Evolutionary conservation across 2,888 invertebrate genomes (phyloP).

Genomic region (Nowickia ferox): DNA sequence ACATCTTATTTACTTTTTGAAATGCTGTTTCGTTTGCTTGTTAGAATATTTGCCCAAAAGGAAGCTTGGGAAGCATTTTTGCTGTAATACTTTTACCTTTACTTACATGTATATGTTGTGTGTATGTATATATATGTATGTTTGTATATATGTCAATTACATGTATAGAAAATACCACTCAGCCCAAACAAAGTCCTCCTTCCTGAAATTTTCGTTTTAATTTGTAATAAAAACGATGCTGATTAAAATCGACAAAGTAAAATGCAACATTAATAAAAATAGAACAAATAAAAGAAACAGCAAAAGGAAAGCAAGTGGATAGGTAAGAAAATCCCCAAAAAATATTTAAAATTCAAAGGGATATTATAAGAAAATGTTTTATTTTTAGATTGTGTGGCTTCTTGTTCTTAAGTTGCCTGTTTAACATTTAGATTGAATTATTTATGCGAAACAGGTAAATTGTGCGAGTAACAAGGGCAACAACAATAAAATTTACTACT

Average conservation of each 20-base stretch:
- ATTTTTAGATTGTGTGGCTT: neutral
- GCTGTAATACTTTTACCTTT: too few relatives aligned
- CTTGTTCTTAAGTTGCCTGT: neutral
- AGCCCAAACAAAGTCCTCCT: too few relatives aligned
- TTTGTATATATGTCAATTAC: too few relatives aligned
- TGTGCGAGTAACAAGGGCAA: neutral
- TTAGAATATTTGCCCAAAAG: too few relatives aligned
- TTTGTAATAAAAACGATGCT: conserved; percentile 6
- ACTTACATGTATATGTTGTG: too few relatives aligned
- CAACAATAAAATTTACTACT: conserved; percentile 4
- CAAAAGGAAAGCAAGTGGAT: neutral
- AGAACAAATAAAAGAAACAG: conserved; percentile 7
- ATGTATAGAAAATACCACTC: too few relatives aligned
- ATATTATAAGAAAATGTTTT: neutral
- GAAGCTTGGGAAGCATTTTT: too few relatives aligned
- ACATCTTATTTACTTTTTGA: too few relatives aligned
- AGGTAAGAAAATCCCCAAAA: neutral
- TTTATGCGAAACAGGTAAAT: conserved; percentile 66
- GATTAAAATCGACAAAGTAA: conserved; percentile 20
- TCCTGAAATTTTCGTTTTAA: neutral
- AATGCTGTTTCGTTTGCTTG: too few relatives aligned
- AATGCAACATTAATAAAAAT: neutral
- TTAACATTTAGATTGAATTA: conserved; percentile 36
- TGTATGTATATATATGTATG: too few relatives aligned
- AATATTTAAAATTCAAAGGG: conserved; percentile 13